Evolutionary conservation across 1,140 invertebrate genomes (phyloP), one percentile per base, ranked within the genome.

Genomic region (Pseudomyrmex dendroicus): DNA sequence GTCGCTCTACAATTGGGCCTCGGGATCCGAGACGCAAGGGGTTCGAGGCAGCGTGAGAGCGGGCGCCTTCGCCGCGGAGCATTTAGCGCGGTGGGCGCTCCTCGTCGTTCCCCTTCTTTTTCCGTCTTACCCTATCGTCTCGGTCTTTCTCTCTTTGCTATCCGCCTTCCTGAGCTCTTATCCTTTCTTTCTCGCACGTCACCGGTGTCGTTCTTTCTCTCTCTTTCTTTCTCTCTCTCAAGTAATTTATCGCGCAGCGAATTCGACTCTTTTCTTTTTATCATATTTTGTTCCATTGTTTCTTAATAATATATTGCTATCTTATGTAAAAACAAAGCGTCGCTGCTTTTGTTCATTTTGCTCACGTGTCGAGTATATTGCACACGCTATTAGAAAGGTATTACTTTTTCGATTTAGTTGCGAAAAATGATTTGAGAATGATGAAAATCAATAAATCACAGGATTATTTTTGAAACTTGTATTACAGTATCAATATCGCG

Each of bases 81-180:
- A 92, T 93, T 93, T 93, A 91, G 91, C 92, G 90, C 93, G 87
- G 85, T 91, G 90, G 90, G 88, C 91, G 89, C 91, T 88, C 85
- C 73, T 86, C 84, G 85, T 86, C 82, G 62, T 46, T 50, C 48
- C n/a, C 82, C 5, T 52, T 15, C n/a, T 44, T 48, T 7, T 20
- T 63, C 73, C 63, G 57, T 72, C 35, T 74, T 70, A 67, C 44
- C 61, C 62, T 35, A 35, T 25, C 66, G 57, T 46, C 15, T 15
- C 13, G n/a, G 63, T 46, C 59, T 61, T 13, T 54, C 35, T 44
- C 76, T 54, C 20, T 44, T 68, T 62, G 64, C 67, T 20, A 25
- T 57, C 22, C 59, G 61, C 72, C 22, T 59, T 62, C 22, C 73
- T 35, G 56, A 22, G n/a, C 76, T 73, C 83, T 44, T 63, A 70